Conservation (phyloP, 2,797 vertebrate species). For the Acanthis flammea region DNA sequence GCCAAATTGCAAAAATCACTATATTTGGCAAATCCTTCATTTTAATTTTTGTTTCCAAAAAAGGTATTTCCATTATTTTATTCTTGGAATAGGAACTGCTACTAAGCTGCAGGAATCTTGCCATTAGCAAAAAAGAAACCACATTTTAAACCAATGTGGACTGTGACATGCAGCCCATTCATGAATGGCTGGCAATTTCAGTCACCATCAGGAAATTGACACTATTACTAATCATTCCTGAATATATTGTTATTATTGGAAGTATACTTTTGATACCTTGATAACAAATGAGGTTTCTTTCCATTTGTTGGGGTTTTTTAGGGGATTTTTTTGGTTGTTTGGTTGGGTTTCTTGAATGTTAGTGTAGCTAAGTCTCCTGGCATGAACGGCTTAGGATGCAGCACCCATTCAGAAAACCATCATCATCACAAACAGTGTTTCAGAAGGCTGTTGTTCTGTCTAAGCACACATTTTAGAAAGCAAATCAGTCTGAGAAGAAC, state of each 20-base stretch:
- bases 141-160: neutral
- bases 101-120: neutral
- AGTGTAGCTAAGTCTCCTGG: neutral
- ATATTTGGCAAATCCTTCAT: neutral
- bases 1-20: neutral
- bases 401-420: neutral
- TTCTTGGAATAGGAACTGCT: neutral
- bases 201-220: neutral
- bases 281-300: neutral
- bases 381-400: neutral
- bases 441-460: neutral
- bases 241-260: neutral
- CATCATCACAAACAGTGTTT: neutral
- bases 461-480: neutral
- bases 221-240: neutral
- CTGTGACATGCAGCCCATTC: neutral
- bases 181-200: neutral
- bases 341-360: neutral
- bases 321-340: neutral
- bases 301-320: accelerated
- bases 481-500: neutral
- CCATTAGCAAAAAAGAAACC: neutral
- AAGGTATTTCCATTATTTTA: neutral
- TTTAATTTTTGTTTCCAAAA: neutral
- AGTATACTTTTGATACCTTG: neutral